These are phyloP conservation scores for Scyliorhinus canicula DNA, from an alignment of 2,797 vertebrate genomes.

Conservation along the genomic window DNA sequence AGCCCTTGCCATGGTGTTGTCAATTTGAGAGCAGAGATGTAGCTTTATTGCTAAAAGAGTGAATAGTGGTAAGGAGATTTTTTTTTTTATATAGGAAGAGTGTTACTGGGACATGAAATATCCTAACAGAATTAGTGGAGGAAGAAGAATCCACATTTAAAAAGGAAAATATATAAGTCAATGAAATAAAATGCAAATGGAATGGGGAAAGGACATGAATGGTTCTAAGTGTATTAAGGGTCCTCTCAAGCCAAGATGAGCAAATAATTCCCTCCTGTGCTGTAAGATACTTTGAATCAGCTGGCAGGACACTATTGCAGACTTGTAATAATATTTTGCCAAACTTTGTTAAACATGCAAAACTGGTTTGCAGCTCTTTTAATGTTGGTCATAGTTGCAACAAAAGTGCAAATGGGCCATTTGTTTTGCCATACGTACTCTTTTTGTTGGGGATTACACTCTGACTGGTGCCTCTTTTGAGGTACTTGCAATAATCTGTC, in stretches of 20 bases:
- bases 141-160: not conserved
- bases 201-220: not conserved
- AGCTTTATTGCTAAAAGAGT: not conserved
- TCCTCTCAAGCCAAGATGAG: not conserved
- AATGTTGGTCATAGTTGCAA: not conserved
- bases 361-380: not conserved
- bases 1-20: not conserved
- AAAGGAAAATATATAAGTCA: not conserved
- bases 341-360: not conserved
- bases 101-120: not conserved
- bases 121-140: not conserved
- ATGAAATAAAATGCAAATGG: not conserved
- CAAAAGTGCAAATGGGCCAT: not conserved
- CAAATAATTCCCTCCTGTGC: not conserved
- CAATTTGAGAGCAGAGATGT: not conserved
- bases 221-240: not conserved
- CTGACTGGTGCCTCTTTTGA: not conserved
- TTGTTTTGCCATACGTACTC: not conserved
- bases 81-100: not conserved
- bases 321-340: not conserved
- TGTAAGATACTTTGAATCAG: not conserved
- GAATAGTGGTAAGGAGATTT: not conserved
- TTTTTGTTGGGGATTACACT: not conserved
- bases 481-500: not conserved
- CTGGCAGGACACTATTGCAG: not conserved